These are phyloP conservation scores for Falco berigora DNA, from an alignment of 2,797 vertebrate species.

Conservation along the genomic window DNA sequence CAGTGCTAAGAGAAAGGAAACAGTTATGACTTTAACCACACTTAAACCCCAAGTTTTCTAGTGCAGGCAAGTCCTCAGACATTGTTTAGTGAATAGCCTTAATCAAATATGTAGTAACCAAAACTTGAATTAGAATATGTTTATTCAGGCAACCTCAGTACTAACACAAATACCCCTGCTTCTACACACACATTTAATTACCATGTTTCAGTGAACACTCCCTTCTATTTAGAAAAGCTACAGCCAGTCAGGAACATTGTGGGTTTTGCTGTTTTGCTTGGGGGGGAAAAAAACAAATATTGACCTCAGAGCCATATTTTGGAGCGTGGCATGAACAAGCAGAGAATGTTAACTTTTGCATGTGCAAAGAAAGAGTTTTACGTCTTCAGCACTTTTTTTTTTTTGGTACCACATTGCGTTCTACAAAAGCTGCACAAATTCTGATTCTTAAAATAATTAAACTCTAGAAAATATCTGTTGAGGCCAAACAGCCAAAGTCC, in stretches of 20 bases:
- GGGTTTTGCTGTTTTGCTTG: neutral
- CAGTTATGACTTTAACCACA: neutral
- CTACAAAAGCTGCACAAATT: neutral
- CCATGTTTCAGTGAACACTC: neutral
- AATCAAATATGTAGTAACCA: neutral
- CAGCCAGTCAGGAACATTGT: neutral
- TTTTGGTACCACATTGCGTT: neutral
- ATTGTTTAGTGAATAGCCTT: neutral
- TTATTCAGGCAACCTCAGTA: constrained; percentile 16
- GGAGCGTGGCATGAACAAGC: neutral
- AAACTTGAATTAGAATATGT: neutral
- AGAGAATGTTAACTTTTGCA: neutral
- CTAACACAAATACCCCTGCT: neutral
- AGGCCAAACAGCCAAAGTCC: neutral
- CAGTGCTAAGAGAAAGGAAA: neutral
- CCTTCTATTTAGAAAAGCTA: neutral
- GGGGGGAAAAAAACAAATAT: neutral
- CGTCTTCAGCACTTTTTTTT: neutral
- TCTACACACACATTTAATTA: neutral
- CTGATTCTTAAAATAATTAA: neutral
- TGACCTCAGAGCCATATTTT: neutral
- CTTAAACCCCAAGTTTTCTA: neutral
- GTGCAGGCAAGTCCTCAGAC: neutral
- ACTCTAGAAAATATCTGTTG: neutral
- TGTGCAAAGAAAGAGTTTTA: neutral